Evolutionary conservation across 2,797 vertebrate species (phyloP), one percentile per base, ranked within the genome.

Genomic region (Hoplostethus atlanticus): DNA sequence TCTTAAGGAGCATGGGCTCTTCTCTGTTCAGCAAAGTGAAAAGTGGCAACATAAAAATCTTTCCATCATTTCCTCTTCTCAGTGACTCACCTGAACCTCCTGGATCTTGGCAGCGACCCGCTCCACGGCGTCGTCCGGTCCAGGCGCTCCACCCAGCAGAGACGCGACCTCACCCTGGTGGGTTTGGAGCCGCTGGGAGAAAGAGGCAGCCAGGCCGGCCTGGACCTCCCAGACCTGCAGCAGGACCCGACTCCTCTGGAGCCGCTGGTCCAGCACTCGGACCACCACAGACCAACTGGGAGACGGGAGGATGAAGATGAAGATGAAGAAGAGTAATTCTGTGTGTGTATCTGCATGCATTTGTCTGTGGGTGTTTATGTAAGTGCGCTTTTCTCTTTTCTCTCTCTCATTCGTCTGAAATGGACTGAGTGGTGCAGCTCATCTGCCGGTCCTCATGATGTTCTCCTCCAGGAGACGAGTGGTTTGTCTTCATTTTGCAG

Each of bases 261-360:
- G 71, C 48, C 87, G 88, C 57, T 93, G 91, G 3, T 78, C 36
- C 13, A 97, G 44, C 3, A 87, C 89, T 67, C 84, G 87, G 17
- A 86, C 94, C 11, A 91, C 86, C 2, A 52, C 77, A 2, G 88
- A 81, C 97, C 96, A 97, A 66, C 97, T 99, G 92, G 15, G 48
- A 57, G 7, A 76, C 16, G 10, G 9, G 25, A 8, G 38, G 12
- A 21, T 21, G 21, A 21, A 21, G 21, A 21, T 21, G 21, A 21
- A 1, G 21, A 21, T 21, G 21, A 21, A 21, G 21, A 21, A 21
- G 21, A 21, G 21, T 21, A 21, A 21, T 21, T 21, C 21, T 21
- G 21, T 21, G n/a, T n/a, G n/a, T n/a, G n/a, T n/a, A n/a, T n/a
- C n/a, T n/a, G n/a, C n/a, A n/a, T n/a, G n/a, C n/a, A n/a, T n/a